A percentile compares a stretch with the other conserved stretches of the same genome.
phyloP scores from a whole-genome alignment of 2,113 vertebrate species.

The Rhinolophus ferrumequinum region DNA sequence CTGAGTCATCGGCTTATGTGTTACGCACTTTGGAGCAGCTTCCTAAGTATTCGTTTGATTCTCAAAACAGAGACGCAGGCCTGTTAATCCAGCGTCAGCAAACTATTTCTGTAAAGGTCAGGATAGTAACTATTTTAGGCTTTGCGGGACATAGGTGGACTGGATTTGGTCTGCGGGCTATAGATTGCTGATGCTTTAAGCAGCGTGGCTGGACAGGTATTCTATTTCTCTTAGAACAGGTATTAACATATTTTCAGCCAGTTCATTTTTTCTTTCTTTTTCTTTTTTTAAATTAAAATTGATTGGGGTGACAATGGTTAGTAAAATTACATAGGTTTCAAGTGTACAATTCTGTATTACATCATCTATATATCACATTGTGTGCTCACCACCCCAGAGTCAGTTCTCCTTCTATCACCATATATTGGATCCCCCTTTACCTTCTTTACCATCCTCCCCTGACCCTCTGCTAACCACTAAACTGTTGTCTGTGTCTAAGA shows the following conservation, averaged over 20 bases:
- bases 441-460: no score
- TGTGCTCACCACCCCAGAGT: no score
- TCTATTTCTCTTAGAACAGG: not conserved
- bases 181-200: no score
- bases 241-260: not conserved
- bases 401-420: no score
- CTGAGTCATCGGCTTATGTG: not conserved
- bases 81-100: not conserved
- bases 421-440: no score
- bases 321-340: no score
- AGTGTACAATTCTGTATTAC: no score
- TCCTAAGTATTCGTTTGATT: not conserved
- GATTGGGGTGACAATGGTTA: no score
- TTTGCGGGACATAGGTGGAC: not conserved
- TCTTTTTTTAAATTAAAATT: no score
- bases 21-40: not conserved
- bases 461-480: no score
- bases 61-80: not conserved
- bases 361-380: no score
- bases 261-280: not conserved
- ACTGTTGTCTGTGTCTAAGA: no score
- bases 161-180: not conserved
- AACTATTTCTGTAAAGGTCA: not conserved
- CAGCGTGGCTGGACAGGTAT: not conserved
- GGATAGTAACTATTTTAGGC: not conserved